phyloP scores from a whole-genome alignment of 2,797 vertebrate species.

The Poeciliopsis infans region DNA sequence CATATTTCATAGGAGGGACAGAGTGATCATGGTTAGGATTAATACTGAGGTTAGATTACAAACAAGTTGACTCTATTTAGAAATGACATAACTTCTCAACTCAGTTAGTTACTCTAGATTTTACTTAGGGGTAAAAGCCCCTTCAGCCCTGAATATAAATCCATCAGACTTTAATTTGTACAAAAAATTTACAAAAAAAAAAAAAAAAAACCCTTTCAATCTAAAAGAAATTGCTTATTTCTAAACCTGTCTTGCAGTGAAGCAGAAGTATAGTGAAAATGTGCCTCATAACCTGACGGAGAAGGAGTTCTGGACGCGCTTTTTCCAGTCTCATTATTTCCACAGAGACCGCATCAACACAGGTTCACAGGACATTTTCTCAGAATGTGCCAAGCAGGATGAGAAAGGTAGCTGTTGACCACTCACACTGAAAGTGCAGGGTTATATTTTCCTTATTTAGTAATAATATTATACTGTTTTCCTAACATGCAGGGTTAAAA shows the following conservation, averaged over 20 bases:
- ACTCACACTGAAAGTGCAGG: not conserved
- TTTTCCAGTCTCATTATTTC: slow-evolving; percentile 99
- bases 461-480: slow-evolving; percentile 12
- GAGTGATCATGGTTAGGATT: not conserved
- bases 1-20: not conserved
- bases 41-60: not conserved
- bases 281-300: slow-evolving; percentile 97
- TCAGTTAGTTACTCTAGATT: not conserved
- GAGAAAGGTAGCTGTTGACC: slow-evolving; percentile 87
- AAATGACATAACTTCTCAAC: not conserved
- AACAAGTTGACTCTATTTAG: not conserved
- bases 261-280: slow-evolving; percentile 97
- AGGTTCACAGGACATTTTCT: slow-evolving; percentile 95
- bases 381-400: slow-evolving; percentile 98
- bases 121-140: not conserved
- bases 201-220: no score
- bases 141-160: not conserved
- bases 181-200: not conserved
- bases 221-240: slow-evolving; percentile 5
- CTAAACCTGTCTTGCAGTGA: slow-evolving; percentile 82
- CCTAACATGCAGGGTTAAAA: slow-evolving; percentile 86
- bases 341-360: slow-evolving; percentile 96
- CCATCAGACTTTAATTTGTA: not conserved
- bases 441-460: not conserved
- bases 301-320: slow-evolving; percentile 98